Base-by-base conservation (phyloP, 2,797 vertebrate genomes). In the Fistularia tabacaria region DNA sequence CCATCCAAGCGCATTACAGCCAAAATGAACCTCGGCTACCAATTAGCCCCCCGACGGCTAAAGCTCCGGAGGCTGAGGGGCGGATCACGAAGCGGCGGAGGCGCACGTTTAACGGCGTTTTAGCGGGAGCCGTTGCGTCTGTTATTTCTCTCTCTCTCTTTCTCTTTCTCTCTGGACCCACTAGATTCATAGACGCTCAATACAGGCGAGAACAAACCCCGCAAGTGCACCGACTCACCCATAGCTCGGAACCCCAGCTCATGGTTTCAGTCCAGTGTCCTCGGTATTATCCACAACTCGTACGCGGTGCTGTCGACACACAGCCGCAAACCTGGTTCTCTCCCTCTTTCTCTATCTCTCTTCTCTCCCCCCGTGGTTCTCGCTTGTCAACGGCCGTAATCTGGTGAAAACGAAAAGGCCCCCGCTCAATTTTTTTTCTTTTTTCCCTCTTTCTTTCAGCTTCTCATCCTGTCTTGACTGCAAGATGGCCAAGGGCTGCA, bases 161-260 rank as follows among this genome's bases (percentile, higher is more conserved):
- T 25, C 25, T 25, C 25, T 25, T 25, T 25, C 25, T 25, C 25
- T 25, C 25, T 25, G 25, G 25, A 25, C 25, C 25, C 25, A 5
- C 5, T 25, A 25, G 25, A 12, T 73, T 78, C 74, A 71, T 41
- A 41, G 14, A 25, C 1, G 0, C 49, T 49, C 8, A 12, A 14
- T 47, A 14, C 15, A 13, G 1, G 1, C 7, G 3, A n/a, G 8
- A 9, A 38, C 7, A 25, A 36, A 11, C 41, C 9, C n/a, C 9
- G 56, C 46, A 69, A 62, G 70, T 55, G 66, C 49, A 41, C 4
- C 0, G 15, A 85, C 91, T 91, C 79, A 92, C 91, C 91, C 91
- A 92, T 59, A 92, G 89, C 84, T 92, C 91, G 61, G 87, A 84
- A 79, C 91, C 91, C 91, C 91, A 92, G 90, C 91, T 92, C 91